These are phyloP conservation scores for Stichopus horrens DNA, from an alignment of 53 echinoderm and acorn worm genomes.

Conservation along the genomic window DNA sequence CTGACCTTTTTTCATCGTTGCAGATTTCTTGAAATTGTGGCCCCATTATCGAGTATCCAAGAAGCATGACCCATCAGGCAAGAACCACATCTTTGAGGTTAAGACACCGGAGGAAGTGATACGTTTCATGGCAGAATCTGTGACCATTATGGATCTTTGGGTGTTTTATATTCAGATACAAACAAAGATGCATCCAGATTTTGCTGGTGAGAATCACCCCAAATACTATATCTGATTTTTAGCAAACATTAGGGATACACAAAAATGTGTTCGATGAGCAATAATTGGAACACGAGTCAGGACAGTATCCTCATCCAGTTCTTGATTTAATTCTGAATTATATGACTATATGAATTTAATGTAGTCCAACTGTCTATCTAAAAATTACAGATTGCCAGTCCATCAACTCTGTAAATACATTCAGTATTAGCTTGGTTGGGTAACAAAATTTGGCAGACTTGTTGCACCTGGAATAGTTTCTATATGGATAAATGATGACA, in stretches of 20 bases:
- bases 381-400: not conserved
- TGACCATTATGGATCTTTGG: slow-evolving; percentile 94
- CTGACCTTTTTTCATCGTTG: not conserved
- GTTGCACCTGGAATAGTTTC: no score
- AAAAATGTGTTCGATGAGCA: no score
- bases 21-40: slow-evolving; percentile 76
- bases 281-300: no score
- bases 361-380: not conserved
- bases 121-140: slow-evolving; percentile 75
- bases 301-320: no score
- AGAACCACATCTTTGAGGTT: slow-evolving; percentile 76
- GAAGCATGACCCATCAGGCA: slow-evolving; percentile 81
- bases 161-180: slow-evolving; percentile 95
- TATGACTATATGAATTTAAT: no score
- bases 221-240: not conserved
- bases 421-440: no score
- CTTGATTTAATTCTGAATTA: no score
- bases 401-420: no score
- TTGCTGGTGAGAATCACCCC: slow-evolving; percentile 66
- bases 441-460: no score
- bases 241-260: no score
- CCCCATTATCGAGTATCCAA: slow-evolving; percentile 93
- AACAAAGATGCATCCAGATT: slow-evolving; percentile 76
- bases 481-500: no score
- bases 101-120: slow-evolving; percentile 64